Evolutionary conservation across 2,888 invertebrate species (phyloP), one percentile per base, ranked within the genome.

Genomic region (Macrosiphum euphorbiae): DNA sequence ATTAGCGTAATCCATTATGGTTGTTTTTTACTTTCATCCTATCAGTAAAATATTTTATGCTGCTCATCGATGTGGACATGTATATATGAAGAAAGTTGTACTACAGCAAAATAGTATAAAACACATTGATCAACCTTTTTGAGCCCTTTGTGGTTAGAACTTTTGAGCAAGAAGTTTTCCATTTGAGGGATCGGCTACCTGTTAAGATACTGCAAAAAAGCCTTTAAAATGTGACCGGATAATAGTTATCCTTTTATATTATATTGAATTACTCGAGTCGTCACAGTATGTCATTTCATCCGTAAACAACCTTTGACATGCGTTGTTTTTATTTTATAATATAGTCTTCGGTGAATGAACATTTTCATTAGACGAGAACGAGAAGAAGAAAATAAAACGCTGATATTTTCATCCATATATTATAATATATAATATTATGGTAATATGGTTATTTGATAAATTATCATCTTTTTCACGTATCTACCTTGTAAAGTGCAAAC

Each of bases 91-190:
- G 24, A 35, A 47, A 67, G 47, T 52, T 26, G 41, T 78, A 78
- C 7, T 16, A 35, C 35, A 78, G 78, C 44, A 55, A n/a, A 91
- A 91, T n/a, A 41, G 55, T 55, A 92, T 47, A 35, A 86, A 86
- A 92, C 47, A 50, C 58, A 86, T 92, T 86, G 86, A 92, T 92
- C 47, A 92, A 86, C 86, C 58, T 35, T 92, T 86, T 61, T 35
- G 86, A 86, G 13, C 24, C 58, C 85, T 92, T 35, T 61, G 86
- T 16, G 91, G 44, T 61, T 86, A 91, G 44, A 86, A 86, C 35
- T 92, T 86, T 35, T 26, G 86, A 26, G 8, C 26, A 8, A 61
- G n/a, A 91, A 91, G 86, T 92, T 92, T 86, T 92, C 86, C 58
- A 3, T 35, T 24, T 58, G 52, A 86, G 35, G 86, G 55, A 92